Evolutionary conservation across 1,140 invertebrate genomes (phyloP), one percentile per base, ranked within the genome.

Genomic region (Euborellia annulipes): DNA sequence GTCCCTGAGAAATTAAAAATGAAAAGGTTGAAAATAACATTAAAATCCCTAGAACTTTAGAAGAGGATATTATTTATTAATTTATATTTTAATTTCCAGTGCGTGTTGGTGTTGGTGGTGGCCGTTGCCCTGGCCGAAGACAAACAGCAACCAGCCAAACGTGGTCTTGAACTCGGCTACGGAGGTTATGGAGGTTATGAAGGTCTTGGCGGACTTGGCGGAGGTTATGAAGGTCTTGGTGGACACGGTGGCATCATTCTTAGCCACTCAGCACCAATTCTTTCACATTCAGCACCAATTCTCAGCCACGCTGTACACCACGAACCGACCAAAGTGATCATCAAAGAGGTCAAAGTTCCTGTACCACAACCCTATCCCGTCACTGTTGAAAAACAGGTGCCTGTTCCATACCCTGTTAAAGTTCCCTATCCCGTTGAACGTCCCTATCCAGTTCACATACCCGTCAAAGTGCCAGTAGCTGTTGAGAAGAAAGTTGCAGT

Each of bases 311-410:
- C 11, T 41, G 17, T 19, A 7, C 39, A 41, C n/a, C 14, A 41
- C 6, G 39, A 19, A 19, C 17, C 17, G 14, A 41, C 39, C 39
- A 41, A 19, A 17, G 21, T 20, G 7, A 17, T 41, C 39, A 41
- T 20, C 39, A 41, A 41, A 19, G 17, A 41, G 11, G 4, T 41
- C 2, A 17, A 17, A 7, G 39, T 41, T 14, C 39, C 39, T 13
- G 39, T 41, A 7, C 39, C 39, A 11, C 17, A 41, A n/a, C 39
- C 39, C 16, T 41, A 41, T 19, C 39, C 39, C 17, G 39, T 41
- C 18, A 17, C 39, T 7, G 39, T 41, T 11, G 39, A 41, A 19
- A 41, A 41, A 19, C 17, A 41, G 18, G 39, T 41, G 16, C 16
- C 39, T 3, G 39, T 41, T 7, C 39, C 39, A 11, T 17, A 18